phyloP scores from a whole-genome alignment of 1,140 invertebrate genomes.

The Eriosoma lanigerum region DNA sequence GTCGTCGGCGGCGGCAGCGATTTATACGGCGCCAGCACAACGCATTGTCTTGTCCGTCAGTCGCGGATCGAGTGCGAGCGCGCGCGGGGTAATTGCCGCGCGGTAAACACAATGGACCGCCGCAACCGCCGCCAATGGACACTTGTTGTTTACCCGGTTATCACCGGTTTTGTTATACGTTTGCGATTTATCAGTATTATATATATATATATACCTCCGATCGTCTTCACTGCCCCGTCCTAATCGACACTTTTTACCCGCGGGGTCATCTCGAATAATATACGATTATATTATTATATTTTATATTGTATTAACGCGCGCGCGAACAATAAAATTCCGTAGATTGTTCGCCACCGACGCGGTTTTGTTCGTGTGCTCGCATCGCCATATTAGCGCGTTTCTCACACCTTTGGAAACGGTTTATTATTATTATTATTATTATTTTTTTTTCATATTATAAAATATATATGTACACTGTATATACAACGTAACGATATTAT shows the following conservation, averaged over 20 bases:
- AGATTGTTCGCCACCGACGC: conserved; percentile 28
- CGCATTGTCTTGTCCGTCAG: conserved; percentile 51
- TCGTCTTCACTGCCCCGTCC: not conserved
- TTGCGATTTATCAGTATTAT: conserved; percentile 44
- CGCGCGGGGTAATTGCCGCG: conserved; percentile 49
- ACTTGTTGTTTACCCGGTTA: conserved; percentile 47
- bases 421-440: no score
- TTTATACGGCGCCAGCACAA: conserved; percentile 49
- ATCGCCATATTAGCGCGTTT: conserved; percentile 24
- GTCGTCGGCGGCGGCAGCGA: conserved; percentile 26
- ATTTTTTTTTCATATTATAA: not conserved
- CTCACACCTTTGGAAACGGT: conserved; percentile 26
- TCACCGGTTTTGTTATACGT: conserved; percentile 32
- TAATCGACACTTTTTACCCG: conserved; percentile 23
- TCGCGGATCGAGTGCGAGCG: not conserved
- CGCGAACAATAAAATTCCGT: conserved; percentile 44
- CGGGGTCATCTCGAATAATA: not conserved
- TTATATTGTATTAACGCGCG: not conserved
- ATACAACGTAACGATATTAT: no score
- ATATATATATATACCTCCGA: not conserved
- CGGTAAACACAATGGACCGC: conserved; percentile 39
- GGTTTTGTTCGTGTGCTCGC: not conserved
- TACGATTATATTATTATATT: not conserved
- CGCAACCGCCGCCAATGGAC: conserved; percentile 44
- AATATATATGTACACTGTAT: not conserved